phyloP scores from a whole-genome alignment of 2,113 vertebrate species.

The Nestor notabilis region DNA sequence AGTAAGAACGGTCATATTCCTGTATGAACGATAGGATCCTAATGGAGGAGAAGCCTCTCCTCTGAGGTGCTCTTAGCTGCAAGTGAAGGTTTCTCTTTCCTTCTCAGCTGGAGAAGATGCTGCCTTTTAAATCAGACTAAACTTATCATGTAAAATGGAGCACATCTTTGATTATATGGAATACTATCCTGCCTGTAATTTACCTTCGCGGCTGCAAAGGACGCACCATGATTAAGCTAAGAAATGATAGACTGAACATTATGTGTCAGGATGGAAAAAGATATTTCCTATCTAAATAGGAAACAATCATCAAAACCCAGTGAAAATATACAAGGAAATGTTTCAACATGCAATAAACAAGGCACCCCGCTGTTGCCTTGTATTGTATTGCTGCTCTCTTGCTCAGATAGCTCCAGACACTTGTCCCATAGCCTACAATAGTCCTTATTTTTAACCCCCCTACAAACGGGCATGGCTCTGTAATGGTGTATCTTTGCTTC shows the following conservation, averaged over 20 bases:
- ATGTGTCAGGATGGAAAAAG: neutral
- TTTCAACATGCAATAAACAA: neutral
- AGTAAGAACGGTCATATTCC: neutral
- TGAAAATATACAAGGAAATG: neutral
- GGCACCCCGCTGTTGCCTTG: neutral
- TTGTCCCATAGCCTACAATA: neutral
- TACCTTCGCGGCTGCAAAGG: conserved; percentile 27
- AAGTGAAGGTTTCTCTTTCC: neutral
- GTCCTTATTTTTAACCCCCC: neutral
- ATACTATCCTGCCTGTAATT: conserved; percentile 15
- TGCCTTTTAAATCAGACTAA: conserved; percentile 33
- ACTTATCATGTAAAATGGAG: conserved; percentile 13
- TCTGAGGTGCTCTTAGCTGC: neutral
- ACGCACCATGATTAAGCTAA: conserved; percentile 12
- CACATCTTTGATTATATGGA: conserved; percentile 30
- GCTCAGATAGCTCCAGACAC: neutral
- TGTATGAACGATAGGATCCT: neutral
- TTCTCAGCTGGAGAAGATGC: conserved; percentile 3
- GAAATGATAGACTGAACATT: conserved; percentile 13
- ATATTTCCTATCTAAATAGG: neutral
- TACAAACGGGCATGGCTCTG: neutral
- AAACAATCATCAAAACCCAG: conserved; percentile 10
- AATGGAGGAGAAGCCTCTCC: neutral
- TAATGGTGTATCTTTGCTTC: neutral
- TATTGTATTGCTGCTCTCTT: neutral